phyloP scores from a whole-genome alignment of 2,888 invertebrate species.

The Aleiodes testaceus region DNA sequence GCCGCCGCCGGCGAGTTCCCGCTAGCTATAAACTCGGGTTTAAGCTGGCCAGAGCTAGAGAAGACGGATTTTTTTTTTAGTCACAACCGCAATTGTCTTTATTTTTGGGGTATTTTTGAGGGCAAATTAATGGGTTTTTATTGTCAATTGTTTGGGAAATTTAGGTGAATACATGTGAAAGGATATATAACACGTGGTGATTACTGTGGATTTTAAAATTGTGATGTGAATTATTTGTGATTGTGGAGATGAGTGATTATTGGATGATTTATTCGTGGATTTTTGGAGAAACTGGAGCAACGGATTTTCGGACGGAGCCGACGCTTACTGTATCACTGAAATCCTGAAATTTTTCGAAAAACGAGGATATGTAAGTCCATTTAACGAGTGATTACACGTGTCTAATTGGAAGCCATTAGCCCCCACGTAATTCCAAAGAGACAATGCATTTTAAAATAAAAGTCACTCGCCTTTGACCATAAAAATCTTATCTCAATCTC shows the following conservation, averaged over 20 bases:
- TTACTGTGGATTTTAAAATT: too few relatives aligned
- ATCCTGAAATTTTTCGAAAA: neutral
- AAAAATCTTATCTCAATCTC: conserved; percentile 54
- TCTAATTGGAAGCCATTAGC: neutral
- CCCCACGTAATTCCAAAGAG: conserved; percentile 40
- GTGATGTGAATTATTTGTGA: neutral
- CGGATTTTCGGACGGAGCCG: neutral
- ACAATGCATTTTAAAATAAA: conserved; percentile 50
- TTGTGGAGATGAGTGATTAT: conserved; percentile 3
- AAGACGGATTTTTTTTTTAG: conserved; percentile 34
- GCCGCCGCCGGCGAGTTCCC: conserved; percentile 49
- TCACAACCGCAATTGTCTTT: neutral
- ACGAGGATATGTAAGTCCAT: conserved; percentile 3
- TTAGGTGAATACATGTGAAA: too few relatives aligned
- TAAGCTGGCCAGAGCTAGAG: conserved; percentile 43
- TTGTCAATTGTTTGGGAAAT: too few relatives aligned
- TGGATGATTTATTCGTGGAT: neutral
- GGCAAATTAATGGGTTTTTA: neutral
- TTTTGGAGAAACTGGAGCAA: neutral
- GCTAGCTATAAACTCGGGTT: conserved; percentile 49
- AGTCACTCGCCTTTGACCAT: conserved; percentile 50
- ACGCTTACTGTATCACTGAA: neutral
- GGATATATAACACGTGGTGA: conserved; percentile 29
- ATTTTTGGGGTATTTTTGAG: neutral
- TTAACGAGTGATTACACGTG: neutral